A percentile compares a stretch with the other conserved stretches of the same genome.
Evolutionary conservation across 2,113 vertebrate species (phyloP).

Genomic region (Sphaerodactylus townsendi): DNA sequence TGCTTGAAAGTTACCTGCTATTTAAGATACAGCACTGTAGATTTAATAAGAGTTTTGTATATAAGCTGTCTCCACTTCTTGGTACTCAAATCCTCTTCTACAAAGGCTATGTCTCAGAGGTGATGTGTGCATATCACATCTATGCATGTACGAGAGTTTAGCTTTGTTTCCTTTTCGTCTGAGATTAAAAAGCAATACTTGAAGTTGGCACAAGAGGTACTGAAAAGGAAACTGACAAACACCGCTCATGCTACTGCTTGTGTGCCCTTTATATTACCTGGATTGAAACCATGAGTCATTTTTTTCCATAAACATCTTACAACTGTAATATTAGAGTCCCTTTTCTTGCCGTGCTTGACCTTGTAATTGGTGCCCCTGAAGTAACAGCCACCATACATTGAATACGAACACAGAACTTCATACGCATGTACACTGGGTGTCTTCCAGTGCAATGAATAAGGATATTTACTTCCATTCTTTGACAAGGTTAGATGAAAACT

Average conservation of each 20-base stretch:
- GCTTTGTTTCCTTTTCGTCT: background rate
- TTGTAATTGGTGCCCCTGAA: constrained; percentile 44
- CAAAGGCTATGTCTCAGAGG: background rate
- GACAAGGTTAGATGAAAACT: background rate
- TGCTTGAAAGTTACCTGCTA: background rate
- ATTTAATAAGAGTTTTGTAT: background rate
- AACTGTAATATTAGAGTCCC: background rate
- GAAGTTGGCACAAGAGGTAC: background rate
- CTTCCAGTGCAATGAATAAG: background rate
- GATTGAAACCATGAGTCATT: background rate
- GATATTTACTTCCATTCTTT: background rate
- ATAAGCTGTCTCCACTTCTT: background rate
- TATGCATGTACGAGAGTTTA: background rate
- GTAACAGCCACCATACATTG: constrained; percentile 30
- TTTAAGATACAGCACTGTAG: background rate
- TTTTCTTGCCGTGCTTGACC: constrained; percentile 39
- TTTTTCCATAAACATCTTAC: background rate
- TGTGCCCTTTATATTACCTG: background rate
- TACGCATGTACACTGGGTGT: constrained; percentile 18
- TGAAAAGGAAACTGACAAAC: background rate
- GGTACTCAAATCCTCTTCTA: background rate
- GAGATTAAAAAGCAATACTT: background rate
- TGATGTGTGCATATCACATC: background rate
- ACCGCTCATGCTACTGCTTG: no score
- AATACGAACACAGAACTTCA: constrained; percentile 33